phyloP scores from a whole-genome alignment of 2,888 invertebrate genomes.

The Diogma glabrata region DNA sequence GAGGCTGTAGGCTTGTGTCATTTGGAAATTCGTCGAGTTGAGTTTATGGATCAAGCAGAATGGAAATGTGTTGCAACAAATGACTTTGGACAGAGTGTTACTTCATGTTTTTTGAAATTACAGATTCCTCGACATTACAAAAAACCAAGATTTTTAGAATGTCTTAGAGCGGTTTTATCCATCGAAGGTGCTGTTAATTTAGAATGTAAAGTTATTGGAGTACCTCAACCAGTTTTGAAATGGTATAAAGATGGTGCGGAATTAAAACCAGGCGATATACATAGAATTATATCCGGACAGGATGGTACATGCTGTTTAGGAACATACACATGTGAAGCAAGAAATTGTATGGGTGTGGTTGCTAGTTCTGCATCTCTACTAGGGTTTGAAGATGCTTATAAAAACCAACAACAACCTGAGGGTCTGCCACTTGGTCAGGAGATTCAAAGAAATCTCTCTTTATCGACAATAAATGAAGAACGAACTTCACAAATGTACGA shows the following conservation, averaged over 20 bases:
- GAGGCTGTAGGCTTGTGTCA: slow-evolving; percentile 62
- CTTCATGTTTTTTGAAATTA: slow-evolving; percentile 74
- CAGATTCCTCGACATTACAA: slow-evolving; percentile 80
- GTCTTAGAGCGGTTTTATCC: slow-evolving; percentile 70
- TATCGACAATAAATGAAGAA: slow-evolving; percentile 86
- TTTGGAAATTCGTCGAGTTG: slow-evolving; percentile 59
- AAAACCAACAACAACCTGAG: slow-evolving; percentile 40
- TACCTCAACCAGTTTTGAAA: slow-evolving; percentile 77
- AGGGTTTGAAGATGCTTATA: slow-evolving; percentile 69
- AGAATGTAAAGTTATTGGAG: slow-evolving; percentile 86
- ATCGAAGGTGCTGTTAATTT: slow-evolving; percentile 77
- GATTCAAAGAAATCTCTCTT: slow-evolving; percentile 60
- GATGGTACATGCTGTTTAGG: slow-evolving; percentile 84
- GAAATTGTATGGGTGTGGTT: slow-evolving; percentile 83
- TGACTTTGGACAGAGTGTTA: slow-evolving; percentile 79
- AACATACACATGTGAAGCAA: slow-evolving; percentile 82
- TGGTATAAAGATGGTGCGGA: slow-evolving; percentile 90
- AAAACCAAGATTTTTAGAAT: slow-evolving; percentile 77
- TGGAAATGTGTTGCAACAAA: slow-evolving; percentile 87
- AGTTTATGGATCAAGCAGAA: slow-evolving; percentile 78
- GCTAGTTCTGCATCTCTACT: slow-evolving; percentile 79
- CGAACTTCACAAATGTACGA: slow-evolving; percentile 80
- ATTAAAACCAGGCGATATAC: slow-evolving; percentile 82
- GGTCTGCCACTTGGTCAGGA: slow-evolving; percentile 31
- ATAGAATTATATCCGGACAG: slow-evolving; percentile 79